Evolutionary conservation across 64 coral and sea anemone species (phyloP), one percentile per base, ranked within the genome.

Genomic region (Cladopsammia gracilis): DNA sequence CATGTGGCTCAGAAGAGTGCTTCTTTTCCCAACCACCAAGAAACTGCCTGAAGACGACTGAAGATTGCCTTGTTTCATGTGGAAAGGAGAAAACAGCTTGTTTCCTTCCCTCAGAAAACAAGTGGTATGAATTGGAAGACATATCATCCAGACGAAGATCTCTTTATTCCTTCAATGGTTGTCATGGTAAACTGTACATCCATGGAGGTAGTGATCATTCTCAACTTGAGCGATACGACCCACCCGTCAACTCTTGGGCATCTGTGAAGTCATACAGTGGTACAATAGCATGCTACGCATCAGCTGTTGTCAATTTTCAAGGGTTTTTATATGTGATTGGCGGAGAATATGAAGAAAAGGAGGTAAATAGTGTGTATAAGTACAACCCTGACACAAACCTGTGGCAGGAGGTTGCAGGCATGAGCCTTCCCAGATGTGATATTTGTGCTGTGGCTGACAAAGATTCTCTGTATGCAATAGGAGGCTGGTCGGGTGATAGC

Each of bases 151-250:
- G 8, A 14, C 24, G 34, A 0, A 6, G 12, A 4, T 42, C 2
- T 20, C 3, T 57, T 46, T n/a, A 62, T 15, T 57, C 12, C 65
- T 25, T 86, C 5, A 72, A 59, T 50, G 90, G 68, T 76, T 92
- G 80, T 70, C 53, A 92, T 58, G 90, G 90, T 5, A 85, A 85
- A 75, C 90, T n/a, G n/a, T n/a, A n/a, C n/a, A n/a, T n/a, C n/a
- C n/a, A n/a, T n/a, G n/a, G n/a, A n/a, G n/a, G n/a, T n/a, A n/a
- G n/a, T n/a, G n/a, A n/a, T n/a, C n/a, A n/a, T n/a, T n/a, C n/a
- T n/a, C n/a, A n/a, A n/a, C n/a, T n/a, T n/a, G n/a, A n/a, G n/a
- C n/a, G n/a, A n/a, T n/a, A n/a, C n/a, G n/a, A n/a, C n/a, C n/a
- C 90, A 3, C 62, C 62, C 49, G 75, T 73, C 16, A 92, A 92